phyloP scores from a whole-genome alignment of 2,113 vertebrate genomes.

The Cyanoderma ruficeps region DNA sequence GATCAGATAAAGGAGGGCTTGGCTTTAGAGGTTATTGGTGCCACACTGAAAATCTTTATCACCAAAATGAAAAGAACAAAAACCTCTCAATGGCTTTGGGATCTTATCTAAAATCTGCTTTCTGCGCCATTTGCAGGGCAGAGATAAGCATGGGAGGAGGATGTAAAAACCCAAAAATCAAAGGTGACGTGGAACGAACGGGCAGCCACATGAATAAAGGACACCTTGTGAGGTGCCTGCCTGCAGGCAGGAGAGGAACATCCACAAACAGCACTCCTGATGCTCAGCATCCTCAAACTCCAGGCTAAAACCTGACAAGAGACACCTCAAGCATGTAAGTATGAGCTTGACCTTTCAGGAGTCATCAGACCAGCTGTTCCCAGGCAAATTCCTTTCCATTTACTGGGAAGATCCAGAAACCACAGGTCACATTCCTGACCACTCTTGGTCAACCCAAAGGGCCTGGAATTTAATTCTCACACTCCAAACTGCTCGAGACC shows the following conservation, averaged over 20 bases:
- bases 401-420: conserved; percentile 29
- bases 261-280: background rate
- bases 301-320: background rate
- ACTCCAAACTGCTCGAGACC: background rate
- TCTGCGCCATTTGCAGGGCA: background rate
- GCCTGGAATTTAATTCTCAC: background rate
- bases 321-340: background rate
- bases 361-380: background rate
- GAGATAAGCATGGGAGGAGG: background rate
- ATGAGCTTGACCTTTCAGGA: conserved; percentile 19
- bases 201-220: background rate
- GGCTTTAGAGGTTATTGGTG: background rate
- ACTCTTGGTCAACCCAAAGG: background rate
- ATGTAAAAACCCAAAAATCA: background rate
- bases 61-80: background rate
- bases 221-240: background rate
- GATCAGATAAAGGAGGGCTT: background rate
- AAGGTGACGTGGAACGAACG: background rate
- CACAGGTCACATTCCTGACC: conserved; percentile 46
- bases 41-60: background rate
- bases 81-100: background rate
- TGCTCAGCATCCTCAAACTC: background rate
- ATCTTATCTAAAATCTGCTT: background rate
- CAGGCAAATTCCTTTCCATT: conserved; percentile 29
- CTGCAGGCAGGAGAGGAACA: background rate